Conservation (phyloP, 2,797 vertebrate species). For the Crypturellus tataupa region DNA sequence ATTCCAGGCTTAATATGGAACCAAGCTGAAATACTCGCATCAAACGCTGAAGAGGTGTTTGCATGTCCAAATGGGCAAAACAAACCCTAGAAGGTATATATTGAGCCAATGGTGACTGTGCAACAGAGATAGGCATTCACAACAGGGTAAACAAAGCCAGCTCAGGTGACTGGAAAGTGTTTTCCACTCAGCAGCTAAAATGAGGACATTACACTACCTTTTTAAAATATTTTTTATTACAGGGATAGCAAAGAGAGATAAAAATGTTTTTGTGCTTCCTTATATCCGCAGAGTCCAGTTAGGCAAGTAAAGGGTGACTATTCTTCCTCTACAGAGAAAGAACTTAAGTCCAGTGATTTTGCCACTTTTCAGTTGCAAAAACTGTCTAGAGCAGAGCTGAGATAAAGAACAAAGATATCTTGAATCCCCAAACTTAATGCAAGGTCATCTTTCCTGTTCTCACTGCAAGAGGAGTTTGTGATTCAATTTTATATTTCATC, state of each 20-base stretch:
- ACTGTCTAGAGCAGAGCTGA: not conserved
- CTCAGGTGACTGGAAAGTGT: not conserved
- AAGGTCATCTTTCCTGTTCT: not conserved
- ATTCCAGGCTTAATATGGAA: not conserved
- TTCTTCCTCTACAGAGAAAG: not conserved
- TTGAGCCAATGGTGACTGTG: not conserved
- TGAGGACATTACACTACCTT: not conserved
- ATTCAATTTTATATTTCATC: constrained; percentile 13
- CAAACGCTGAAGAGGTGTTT: constrained; percentile 21
- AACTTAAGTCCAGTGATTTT: not conserved
- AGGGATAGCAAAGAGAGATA: not conserved
- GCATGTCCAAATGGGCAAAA: constrained; percentile 12
- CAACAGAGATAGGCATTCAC: constrained; percentile 32
- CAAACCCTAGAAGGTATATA: not conserved
- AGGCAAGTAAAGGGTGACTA: not conserved
- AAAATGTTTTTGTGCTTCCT: not conserved
- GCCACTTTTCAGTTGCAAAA: not conserved
- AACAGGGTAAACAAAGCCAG: not conserved
- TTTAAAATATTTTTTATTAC: not conserved
- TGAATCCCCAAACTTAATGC: not conserved
- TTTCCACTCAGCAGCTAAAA: not conserved
- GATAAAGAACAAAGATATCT: not conserved
- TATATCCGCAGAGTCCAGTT: not conserved
- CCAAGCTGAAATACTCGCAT: constrained; percentile 38
- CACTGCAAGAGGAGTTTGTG: not conserved